These are phyloP conservation scores for Cavia aperea DNA, from an alignment of 2,113 vertebrate genomes.

Conservation along the genomic window DNA sequence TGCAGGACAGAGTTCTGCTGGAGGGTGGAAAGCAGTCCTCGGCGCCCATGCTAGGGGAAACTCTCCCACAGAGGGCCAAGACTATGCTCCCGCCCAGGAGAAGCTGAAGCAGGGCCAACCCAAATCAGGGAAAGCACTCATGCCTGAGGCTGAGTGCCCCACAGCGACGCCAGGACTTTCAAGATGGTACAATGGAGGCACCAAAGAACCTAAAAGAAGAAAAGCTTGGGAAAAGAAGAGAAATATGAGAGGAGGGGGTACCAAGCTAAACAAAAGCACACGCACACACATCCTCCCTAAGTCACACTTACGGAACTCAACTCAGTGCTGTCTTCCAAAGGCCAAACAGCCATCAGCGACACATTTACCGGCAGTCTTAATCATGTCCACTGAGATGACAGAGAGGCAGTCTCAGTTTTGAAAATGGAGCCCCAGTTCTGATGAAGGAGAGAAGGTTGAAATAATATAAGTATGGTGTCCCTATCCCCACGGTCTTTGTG, in stretches of 20 bases:
- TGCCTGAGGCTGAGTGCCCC: fast-evolving
- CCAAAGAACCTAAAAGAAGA: neutral
- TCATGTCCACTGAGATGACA: neutral
- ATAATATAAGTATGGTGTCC: neutral
- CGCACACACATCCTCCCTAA: neutral
- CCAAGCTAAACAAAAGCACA: neutral
- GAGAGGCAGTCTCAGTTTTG: neutral
- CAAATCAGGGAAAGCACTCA: neutral
- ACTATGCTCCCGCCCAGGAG: neutral
- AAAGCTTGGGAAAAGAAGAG: neutral
- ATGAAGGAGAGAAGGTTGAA: neutral
- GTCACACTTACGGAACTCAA: neutral
- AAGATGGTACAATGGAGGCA: neutral
- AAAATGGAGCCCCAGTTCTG: neutral
- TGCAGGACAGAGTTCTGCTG: neutral
- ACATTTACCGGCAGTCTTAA: fast-evolving
- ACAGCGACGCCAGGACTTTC: neutral
- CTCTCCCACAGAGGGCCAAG: neutral
- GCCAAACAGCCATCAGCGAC: neutral
- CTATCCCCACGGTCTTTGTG: neutral
- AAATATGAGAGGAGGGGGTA: neutral
- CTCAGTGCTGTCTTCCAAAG: neutral
- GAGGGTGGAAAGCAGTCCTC: neutral
- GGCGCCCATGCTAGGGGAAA: neutral
- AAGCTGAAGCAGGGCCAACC: neutral